A percentile compares a stretch with the other conserved stretches of the same genome.
Conservation (phyloP, 2,888 invertebrate species). For the Nomada ruficornis region DNA sequence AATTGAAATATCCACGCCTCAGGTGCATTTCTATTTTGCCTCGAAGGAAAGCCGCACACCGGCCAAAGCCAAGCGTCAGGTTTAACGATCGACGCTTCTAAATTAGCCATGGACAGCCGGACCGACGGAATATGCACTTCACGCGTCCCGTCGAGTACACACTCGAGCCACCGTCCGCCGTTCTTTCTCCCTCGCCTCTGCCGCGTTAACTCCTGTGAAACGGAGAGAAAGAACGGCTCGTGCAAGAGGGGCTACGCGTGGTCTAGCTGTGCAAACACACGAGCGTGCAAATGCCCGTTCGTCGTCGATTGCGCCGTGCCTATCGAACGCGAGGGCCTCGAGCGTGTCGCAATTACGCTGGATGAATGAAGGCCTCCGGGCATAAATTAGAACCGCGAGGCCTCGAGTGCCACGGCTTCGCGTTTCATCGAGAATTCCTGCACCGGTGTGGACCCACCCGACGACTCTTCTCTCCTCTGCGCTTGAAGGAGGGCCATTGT, state of each 20-base stretch:
- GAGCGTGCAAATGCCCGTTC: conserved; percentile 43
- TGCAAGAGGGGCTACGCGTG: conserved; percentile 61
- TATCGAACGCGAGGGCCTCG: conserved; percentile 26
- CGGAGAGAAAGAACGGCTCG: background rate
- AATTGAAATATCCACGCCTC: no score
- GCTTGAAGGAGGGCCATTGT: background rate
- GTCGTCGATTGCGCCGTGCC: conserved; percentile 7
- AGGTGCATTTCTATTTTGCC: background rate
- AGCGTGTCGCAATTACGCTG: conserved; percentile 38
- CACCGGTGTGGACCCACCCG: background rate
- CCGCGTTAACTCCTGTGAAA: background rate
- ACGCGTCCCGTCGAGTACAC: conserved; percentile 37
- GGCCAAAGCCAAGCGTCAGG: conserved; percentile 37
- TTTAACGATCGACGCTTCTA: conserved; percentile 62
- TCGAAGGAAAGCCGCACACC: conserved; percentile 7
- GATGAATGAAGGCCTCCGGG: conserved; percentile 39
- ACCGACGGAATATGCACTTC: conserved; percentile 51
- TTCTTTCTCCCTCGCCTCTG: background rate
- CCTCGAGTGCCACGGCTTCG: conserved; percentile 31
- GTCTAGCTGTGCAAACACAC: conserved; percentile 80
- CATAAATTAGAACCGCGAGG: conserved; percentile 48
- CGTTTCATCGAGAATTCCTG: conserved; percentile 2
- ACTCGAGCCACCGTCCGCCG: conserved; percentile 1
- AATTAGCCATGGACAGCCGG: conserved; percentile 28
- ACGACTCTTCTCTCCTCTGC: background rate